These are phyloP conservation scores for Standfussiana lucernea DNA, from an alignment of 2,888 invertebrate genomes.

Conservation along the genomic window DNA sequence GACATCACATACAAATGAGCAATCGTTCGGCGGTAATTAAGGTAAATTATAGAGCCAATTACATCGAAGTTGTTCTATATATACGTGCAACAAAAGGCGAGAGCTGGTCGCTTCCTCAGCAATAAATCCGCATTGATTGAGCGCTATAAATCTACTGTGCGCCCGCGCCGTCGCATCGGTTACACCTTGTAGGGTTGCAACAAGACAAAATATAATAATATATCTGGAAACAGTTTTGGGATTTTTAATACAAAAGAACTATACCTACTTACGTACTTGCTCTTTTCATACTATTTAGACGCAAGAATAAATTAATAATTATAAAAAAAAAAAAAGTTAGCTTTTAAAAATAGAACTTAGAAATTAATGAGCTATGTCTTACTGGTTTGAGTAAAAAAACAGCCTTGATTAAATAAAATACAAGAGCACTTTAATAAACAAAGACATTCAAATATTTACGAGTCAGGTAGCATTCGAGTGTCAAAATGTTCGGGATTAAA, in stretches of 20 bases:
- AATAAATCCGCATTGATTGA: conserved; percentile 91
- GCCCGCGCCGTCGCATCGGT: conserved; percentile 79
- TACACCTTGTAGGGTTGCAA: conserved; percentile 54
- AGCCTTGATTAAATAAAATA: background rate
- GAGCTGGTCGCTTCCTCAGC: conserved; percentile 84
- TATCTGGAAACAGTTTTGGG: background rate
- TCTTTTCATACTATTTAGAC: background rate
- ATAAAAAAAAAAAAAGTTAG: background rate
- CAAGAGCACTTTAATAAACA: too few species aligned
- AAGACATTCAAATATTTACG: too few species aligned
- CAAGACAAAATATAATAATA: background rate
- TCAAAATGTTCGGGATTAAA: too few species aligned
- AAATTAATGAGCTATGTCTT: background rate
- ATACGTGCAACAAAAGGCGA: conserved; percentile 83
- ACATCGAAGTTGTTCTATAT: conserved; percentile 83
- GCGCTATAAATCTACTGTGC: conserved; percentile 87
- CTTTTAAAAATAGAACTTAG: background rate
- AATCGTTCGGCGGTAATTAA: conserved; percentile 67
- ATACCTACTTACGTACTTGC: background rate
- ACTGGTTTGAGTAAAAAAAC: background rate
- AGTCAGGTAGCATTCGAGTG: too few species aligned
- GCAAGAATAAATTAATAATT: background rate
- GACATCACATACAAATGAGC: conserved; percentile 49
- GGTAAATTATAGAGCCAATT: conserved; percentile 81
- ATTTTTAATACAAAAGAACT: background rate